Evolutionary conservation across 2,797 vertebrate genomes (phyloP).

Genomic region (Columba guinea): DNA sequence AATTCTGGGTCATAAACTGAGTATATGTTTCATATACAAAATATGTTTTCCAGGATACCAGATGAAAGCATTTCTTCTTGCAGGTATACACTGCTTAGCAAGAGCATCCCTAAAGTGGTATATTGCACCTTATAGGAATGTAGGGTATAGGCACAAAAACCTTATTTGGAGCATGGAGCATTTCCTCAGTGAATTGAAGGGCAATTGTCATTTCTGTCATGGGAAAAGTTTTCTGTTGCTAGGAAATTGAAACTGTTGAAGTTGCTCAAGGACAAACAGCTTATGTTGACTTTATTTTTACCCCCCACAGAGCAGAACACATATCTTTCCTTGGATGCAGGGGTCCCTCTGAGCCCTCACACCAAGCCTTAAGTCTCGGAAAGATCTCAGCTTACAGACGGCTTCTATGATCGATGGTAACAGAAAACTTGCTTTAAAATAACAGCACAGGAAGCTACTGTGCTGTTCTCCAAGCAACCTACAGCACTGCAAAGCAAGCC

Average conservation of each 20-base stretch:
- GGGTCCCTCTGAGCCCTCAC: neutral
- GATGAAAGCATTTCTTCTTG: neutral
- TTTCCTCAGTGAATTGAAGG: neutral
- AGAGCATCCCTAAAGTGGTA: neutral
- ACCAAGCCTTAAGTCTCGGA: neutral
- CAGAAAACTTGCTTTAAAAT: constrained; percentile 42
- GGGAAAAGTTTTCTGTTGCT: neutral
- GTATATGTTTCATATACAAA: neutral
- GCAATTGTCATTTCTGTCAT: neutral
- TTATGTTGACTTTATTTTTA: constrained; percentile 19
- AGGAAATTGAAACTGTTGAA: neutral
- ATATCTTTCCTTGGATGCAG: neutral
- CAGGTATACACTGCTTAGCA: neutral
- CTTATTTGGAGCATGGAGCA: neutral
- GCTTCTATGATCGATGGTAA: constrained; percentile 37
- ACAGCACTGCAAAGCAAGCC: neutral
- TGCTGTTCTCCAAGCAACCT: constrained; percentile 17
- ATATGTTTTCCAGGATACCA: neutral
- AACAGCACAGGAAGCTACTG: constrained; percentile 40
- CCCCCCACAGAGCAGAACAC: neutral
- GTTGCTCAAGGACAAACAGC: constrained; percentile 23
- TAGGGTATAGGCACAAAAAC: neutral
- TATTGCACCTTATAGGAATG: neutral
- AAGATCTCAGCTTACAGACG: constrained; percentile 47
- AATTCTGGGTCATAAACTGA: neutral